Conservation (phyloP, 1,140 invertebrate genomes). For the Drosophila bocqueti region DNA sequence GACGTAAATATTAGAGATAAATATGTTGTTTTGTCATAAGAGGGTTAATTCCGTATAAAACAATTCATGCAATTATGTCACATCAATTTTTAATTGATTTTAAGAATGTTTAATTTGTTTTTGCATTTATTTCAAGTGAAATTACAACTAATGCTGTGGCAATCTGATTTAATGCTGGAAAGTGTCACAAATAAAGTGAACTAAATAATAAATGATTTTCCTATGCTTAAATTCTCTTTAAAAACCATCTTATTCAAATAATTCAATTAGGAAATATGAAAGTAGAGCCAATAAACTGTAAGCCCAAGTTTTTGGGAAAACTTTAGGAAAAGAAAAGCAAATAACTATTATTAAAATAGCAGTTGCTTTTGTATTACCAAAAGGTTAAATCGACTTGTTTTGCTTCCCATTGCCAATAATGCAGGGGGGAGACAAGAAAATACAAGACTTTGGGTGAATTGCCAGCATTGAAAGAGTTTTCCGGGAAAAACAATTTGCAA, state of each 20-base stretch:
- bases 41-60: background rate
- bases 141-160: background rate
- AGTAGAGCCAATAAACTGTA: background rate
- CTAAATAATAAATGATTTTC: background rate
- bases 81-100: background rate
- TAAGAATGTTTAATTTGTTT: background rate
- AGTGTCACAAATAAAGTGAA: background rate
- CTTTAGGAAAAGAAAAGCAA: conserved; percentile 11
- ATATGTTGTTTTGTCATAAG: background rate
- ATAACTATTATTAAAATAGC: conserved; percentile 15
- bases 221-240: background rate
- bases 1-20: conserved; percentile 16
- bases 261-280: background rate
- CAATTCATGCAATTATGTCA: background rate
- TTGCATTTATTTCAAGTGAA: no score
- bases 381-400: conserved; percentile 29
- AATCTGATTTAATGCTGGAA: background rate
- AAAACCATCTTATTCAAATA: background rate
- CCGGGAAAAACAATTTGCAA: conserved; percentile 62
- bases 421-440: conserved; percentile 1
- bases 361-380: conserved; percentile 7
- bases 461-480: conserved; percentile 45
- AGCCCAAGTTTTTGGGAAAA: conserved; percentile 5
- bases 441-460: conserved; percentile 23
- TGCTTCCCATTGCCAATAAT: conserved; percentile 7